Evolutionary conservation across 2,888 invertebrate species (phyloP).

Genomic region (Acrobeloides nanus): DNA sequence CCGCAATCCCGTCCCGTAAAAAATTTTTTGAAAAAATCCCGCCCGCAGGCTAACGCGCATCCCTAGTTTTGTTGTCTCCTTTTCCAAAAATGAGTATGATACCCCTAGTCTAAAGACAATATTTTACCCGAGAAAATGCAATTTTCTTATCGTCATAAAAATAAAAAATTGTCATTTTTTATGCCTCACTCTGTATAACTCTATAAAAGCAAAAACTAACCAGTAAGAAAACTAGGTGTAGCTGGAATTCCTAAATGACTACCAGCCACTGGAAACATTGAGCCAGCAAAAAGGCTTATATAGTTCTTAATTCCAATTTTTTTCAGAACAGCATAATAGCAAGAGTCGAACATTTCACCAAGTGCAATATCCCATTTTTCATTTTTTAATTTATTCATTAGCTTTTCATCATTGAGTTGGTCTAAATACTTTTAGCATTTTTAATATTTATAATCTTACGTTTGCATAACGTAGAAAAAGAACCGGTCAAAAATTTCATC

Average conservation of each 20-base stretch:
- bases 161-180: background rate
- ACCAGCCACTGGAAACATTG: background rate
- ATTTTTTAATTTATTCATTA: background rate
- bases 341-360: background rate
- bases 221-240: background rate
- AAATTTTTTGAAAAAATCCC: no score
- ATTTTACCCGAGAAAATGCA: no score
- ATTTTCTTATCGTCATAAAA: no score
- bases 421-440: background rate
- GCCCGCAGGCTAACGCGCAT: no score
- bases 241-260: slow-evolving; percentile 1
- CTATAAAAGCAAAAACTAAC: background rate
- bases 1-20: no score
- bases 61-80: no score
- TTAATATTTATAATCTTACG: background rate
- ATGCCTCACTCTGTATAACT: no score
- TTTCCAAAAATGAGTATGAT: no score
- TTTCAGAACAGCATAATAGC: slow-evolving; percentile 1
- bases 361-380: slow-evolving; percentile 5
- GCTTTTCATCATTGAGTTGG: slow-evolving; percentile 1
- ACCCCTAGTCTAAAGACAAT: no score
- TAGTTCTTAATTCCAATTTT: slow-evolving; percentile 4
- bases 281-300: background rate
- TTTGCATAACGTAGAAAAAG: background rate
- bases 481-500: background rate